Evolutionary conservation across 2,113 vertebrate species (phyloP).

Genomic region (Phyllopteryx taeniolatus): DNA sequence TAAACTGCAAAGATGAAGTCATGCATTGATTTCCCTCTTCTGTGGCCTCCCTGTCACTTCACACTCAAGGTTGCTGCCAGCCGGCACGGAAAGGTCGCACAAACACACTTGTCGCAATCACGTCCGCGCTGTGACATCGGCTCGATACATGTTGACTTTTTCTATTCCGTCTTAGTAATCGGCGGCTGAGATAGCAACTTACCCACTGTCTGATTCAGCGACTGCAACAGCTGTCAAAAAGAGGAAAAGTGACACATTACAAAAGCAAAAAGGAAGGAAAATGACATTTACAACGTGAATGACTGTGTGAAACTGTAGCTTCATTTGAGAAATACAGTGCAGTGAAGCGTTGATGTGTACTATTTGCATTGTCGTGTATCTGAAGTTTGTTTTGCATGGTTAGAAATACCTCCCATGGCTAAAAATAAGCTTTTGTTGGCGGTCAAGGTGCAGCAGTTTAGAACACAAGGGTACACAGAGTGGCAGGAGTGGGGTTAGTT

Average conservation of each 20-base stretch:
- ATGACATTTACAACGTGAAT: neutral
- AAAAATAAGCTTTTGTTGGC: no score
- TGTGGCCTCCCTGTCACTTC: conserved; percentile 16
- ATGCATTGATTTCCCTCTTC: conserved; percentile 22
- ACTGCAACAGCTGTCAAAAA: conserved; percentile 63
- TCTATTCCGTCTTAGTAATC: conserved; percentile 17
- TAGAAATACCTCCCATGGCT: no score
- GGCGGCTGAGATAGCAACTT: conserved; percentile 45
- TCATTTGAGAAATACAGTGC: no score
- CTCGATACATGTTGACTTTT: conserved; percentile 13
- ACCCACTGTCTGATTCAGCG: conserved; percentile 55
- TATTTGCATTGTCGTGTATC: no score
- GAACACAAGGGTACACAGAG: no score
- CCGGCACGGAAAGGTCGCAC: conserved; percentile 27
- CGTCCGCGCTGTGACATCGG: conserved; percentile 21
- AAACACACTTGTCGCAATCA: conserved; percentile 13
- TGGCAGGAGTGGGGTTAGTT: neutral
- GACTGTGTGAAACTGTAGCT: neutral
- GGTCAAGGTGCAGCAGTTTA: no score
- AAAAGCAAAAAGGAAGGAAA: conserved; percentile 10
- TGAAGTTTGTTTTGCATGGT: no score
- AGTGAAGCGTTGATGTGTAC: no score
- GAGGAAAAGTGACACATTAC: conserved; percentile 35
- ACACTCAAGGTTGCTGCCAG: conserved; percentile 26
- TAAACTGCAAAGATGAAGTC: neutral